These are phyloP conservation scores for Aricia artaxerxes DNA, from an alignment of 2,888 invertebrate species.

Conservation along the genomic window DNA sequence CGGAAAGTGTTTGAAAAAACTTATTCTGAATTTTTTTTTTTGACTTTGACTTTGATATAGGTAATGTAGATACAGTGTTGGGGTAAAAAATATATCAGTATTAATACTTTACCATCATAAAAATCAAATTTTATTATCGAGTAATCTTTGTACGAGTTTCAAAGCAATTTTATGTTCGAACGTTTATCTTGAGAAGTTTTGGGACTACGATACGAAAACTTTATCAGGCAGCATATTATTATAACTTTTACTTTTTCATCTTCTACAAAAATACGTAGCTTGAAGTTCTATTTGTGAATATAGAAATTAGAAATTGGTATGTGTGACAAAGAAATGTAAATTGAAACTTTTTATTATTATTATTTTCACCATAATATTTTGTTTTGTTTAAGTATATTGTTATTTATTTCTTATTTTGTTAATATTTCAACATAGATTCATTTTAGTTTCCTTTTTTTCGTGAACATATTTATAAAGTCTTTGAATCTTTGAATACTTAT, in stretches of 20 bases:
- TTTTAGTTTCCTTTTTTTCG: not conserved
- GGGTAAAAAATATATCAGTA: not conserved
- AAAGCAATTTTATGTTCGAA: constrained; percentile 50
- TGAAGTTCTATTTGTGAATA: not conserved
- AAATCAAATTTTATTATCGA: constrained; percentile 38
- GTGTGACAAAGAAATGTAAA: not conserved
- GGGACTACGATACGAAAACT: constrained; percentile 48
- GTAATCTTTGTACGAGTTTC: constrained; percentile 43
- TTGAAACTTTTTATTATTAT: not conserved
- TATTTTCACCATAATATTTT: not conserved
- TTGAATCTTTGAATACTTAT: no score
- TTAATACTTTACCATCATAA: constrained; percentile 5
- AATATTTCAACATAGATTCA: not conserved
- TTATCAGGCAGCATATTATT: constrained; percentile 34
- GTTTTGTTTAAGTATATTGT: no score
- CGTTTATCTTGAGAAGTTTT: constrained; percentile 45
- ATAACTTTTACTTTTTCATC: not conserved
- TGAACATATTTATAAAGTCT: no score
- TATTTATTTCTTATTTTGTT: no score
- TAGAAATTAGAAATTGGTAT: not conserved
- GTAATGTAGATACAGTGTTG: no score
- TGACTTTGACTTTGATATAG: no score
- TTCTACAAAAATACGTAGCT: not conserved
- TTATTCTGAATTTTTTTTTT: no score
- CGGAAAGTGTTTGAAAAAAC: no score